These are phyloP conservation scores for Drosophila malerkotliana DNA, from an alignment of 1,140 invertebrate species.

Conservation along the genomic window DNA sequence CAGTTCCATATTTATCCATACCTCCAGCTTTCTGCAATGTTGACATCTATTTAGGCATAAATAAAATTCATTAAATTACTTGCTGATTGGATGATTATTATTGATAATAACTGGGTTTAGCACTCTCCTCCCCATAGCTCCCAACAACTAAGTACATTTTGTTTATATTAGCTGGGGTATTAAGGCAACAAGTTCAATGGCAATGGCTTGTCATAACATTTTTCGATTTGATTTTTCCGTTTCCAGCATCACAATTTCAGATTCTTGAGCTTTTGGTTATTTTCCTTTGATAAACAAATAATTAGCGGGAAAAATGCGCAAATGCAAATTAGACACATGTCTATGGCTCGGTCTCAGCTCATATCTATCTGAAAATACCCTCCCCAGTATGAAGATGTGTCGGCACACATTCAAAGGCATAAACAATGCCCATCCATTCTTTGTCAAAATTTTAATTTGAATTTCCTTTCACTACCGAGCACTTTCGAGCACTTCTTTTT, in stretches of 20 bases:
- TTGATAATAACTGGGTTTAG: slow-evolving; percentile 24
- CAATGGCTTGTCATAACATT: slow-evolving; percentile 42
- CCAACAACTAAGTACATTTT: background rate
- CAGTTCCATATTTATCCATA: slow-evolving; percentile 21
- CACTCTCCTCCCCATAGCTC: background rate
- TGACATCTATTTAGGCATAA: slow-evolving; percentile 12
- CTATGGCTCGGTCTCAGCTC: slow-evolving; percentile 2
- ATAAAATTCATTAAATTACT: slow-evolving; percentile 23
- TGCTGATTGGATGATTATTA: too few relatives aligned
- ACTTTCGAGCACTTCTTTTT: background rate
- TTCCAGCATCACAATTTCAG: background rate
- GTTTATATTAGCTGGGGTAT: slow-evolving; percentile 13
- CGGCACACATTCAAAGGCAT: slow-evolving; percentile 40
- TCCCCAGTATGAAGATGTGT: slow-evolving; percentile 25
- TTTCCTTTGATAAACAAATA: slow-evolving; percentile 49
- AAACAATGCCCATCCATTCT: slow-evolving; percentile 41
- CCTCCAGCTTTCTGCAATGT: slow-evolving; percentile 20
- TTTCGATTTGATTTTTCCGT: slow-evolving; percentile 19
- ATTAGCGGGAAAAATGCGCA: slow-evolving; percentile 51
- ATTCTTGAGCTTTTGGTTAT: slow-evolving; percentile 29
- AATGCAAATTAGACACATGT: slow-evolving; percentile 49
- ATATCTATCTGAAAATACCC: slow-evolving; percentile 24
- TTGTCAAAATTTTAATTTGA: slow-evolving; percentile 43
- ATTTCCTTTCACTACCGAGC: slow-evolving; percentile 1
- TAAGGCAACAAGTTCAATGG: slow-evolving; percentile 46